A percentile compares a stretch with the other conserved stretches of the same genome.
Conservation (phyloP, 2,113 vertebrate species). For the Gasterosteus aculeatus region DNA sequence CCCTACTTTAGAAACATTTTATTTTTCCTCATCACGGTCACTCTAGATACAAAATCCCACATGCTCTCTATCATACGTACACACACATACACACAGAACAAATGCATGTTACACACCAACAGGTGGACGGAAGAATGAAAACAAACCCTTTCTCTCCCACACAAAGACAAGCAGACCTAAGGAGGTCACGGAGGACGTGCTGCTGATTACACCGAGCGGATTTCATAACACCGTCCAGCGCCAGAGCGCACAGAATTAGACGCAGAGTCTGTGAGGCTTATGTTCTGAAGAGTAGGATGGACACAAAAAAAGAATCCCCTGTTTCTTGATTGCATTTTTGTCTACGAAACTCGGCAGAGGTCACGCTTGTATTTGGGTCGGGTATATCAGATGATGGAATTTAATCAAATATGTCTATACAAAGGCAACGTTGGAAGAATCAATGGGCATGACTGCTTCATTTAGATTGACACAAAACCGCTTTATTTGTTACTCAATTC, state of each 20-base stretch:
- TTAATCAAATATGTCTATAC: neutral
- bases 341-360: neutral
- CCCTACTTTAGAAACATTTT: neutral
- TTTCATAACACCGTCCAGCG: conserved; percentile 32
- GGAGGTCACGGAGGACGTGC: conserved; percentile 39
- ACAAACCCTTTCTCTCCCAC: neutral
- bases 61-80: neutral
- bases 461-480: neutral
- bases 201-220: conserved; percentile 25
- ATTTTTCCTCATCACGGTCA: conserved; percentile 4
- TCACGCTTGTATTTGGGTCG: neutral
- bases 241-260: conserved; percentile 22
- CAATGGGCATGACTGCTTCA: conserved; percentile 3
- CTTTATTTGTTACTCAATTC: neutral
- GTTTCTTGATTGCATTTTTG: neutral
- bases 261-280: conserved; percentile 12
- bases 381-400: neutral
- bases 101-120: neutral
- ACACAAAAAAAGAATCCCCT: neutral
- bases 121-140: conserved; percentile 6
- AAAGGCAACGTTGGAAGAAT: conserved; percentile 3
- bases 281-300: conserved; percentile 17
- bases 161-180: neutral
- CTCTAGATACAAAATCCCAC: neutral
- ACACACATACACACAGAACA: neutral